phyloP scores from a whole-genome alignment of 2,888 invertebrate genomes.

The Lissonota sp. region DNA sequence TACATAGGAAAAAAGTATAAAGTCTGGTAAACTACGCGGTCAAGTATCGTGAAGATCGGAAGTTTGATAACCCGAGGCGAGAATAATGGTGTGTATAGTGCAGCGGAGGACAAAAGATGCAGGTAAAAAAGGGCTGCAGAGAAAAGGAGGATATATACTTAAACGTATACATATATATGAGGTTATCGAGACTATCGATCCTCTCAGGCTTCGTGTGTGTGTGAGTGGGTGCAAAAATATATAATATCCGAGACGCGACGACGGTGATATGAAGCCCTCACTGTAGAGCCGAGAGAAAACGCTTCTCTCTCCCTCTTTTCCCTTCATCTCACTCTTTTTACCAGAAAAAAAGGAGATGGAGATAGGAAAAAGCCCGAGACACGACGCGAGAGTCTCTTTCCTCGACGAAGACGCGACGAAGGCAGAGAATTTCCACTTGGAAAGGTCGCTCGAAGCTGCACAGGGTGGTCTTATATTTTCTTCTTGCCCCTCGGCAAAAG shows the following conservation, averaged over 20 bases:
- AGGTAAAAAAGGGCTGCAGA: not conserved
- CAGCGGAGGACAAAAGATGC: slow-evolving; percentile 1
- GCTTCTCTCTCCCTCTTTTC: not conserved
- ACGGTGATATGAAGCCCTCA: slow-evolving; percentile 15
- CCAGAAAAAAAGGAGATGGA: slow-evolving; percentile 19
- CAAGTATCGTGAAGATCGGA: slow-evolving; percentile 57
- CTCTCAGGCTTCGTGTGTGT: not conserved
- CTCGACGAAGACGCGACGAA: slow-evolving; percentile 37
- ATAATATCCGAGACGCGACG: slow-evolving; percentile 50
- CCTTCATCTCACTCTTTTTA: not conserved
- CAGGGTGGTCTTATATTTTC: slow-evolving; percentile 22
- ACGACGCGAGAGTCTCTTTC: slow-evolving; percentile 10
- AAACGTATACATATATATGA: slow-evolving; percentile 1
- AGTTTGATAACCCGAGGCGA: slow-evolving; percentile 50
- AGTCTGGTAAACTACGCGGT: slow-evolving; percentile 30
- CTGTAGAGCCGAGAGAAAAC: not conserved
- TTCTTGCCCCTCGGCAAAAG: slow-evolving; percentile 32
- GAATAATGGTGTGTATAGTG: slow-evolving; percentile 27
- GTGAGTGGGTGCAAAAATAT: slow-evolving; percentile 40
- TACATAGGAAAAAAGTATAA: not conserved
- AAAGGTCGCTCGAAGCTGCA: slow-evolving; percentile 54
- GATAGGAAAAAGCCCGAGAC: slow-evolving; percentile 28
- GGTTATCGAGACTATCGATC: slow-evolving; percentile 49
- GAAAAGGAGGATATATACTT: slow-evolving; percentile 3
- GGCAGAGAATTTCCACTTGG: slow-evolving; percentile 56